Evolutionary conservation across 1,140 invertebrate species (phyloP), one percentile per base, ranked within the genome.

Genomic region (Sogatella furcifera): DNA sequence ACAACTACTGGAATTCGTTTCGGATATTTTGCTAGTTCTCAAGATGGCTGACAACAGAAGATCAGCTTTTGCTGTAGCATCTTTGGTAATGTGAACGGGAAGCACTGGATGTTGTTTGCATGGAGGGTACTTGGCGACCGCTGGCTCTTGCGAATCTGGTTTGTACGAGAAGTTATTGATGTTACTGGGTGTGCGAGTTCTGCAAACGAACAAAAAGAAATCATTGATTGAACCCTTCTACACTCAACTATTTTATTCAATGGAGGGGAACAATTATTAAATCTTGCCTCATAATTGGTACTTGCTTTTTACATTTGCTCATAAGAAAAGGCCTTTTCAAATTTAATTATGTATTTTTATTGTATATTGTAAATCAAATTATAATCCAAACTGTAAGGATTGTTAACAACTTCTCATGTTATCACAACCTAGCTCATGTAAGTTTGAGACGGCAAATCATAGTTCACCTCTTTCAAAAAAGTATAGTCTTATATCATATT

Each of bases 21-120:
- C 71, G 15, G 69, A 62, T 5, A 72, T 70, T 6, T 64, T 66
- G 8, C 68, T 74, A 0, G 71, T 72, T 21, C 79, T 69, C 58
- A 80, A 68, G 41, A 80, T 80, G 2, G 78, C 79, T 46, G 77
- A 76, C 44, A 81, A 63, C 34, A 80, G 57, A 57, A 78, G 69
- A 55, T 81, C 76, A n/a, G 77, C 77, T 62, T 80, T 79, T 64
- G 75, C 64, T 49, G 46, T 17, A 11, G 46, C 46, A 19, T 49
- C 46, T 49, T 49, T 22, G 21, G 43, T n/a, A 44, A 44, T 44
- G 43, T 28, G 24, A 28, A 28, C n/a, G 61, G 60, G 44, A 21
- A 54, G 52, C 34, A 11, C n/a, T 34, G 22, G 52, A 24, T 54
- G 22, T 54, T 54, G 24, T 54, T 54, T 34, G 22, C 28, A 15